These are phyloP conservation scores for Passer montanus DNA, from an alignment of 2,113 vertebrate species.

Conservation along the genomic window DNA sequence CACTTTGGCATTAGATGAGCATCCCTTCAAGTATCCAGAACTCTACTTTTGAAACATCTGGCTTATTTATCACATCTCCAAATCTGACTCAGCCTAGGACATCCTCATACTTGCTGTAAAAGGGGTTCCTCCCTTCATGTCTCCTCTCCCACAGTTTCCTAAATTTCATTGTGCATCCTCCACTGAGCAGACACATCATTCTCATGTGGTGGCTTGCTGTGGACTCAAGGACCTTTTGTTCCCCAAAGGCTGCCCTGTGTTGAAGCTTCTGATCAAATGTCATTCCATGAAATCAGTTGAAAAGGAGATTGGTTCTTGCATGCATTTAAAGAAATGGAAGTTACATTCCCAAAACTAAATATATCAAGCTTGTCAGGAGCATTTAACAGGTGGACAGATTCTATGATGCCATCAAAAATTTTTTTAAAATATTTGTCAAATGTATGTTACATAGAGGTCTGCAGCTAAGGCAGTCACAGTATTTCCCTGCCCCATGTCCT, in stretches of 20 bases:
- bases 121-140: neutral
- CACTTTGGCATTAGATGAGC: neutral
- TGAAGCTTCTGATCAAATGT: neutral
- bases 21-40: neutral
- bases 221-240: neutral
- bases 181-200: accelerated
- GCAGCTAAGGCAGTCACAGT: neutral
- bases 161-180: neutral
- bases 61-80: neutral
- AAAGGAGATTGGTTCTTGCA: neutral
- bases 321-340: neutral
- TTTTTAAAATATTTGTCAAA: neutral
- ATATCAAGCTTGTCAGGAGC: neutral
- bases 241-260: neutral
- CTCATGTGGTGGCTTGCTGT: accelerated
- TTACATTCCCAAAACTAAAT: neutral
- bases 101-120: neutral
- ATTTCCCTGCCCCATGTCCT: neutral
- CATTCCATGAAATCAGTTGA: neutral
- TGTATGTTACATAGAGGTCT: neutral
- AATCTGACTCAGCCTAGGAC: neutral
- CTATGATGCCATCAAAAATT: neutral
- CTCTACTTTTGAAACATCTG: neutral
- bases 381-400: neutral
- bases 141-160: neutral